phyloP scores from a whole-genome alignment of 1,140 invertebrate genomes.

The Anadara kagoshimensis region DNA sequence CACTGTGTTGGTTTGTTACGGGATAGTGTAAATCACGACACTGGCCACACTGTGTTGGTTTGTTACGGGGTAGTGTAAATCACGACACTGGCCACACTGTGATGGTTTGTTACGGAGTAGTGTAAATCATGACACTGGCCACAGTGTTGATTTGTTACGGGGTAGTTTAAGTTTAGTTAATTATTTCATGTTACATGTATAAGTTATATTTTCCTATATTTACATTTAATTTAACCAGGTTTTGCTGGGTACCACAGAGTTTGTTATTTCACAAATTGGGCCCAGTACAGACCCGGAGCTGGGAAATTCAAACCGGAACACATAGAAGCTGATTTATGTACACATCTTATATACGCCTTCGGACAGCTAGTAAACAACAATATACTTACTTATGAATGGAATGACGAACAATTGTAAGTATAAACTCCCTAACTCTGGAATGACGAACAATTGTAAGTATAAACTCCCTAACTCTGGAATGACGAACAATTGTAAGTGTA shows the following conservation, averaged over 20 bases:
- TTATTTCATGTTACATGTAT: too few relatives aligned
- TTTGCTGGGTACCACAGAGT: slow-evolving; percentile 72
- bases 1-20: too few relatives aligned
- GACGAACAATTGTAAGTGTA: slow-evolving; percentile 46
- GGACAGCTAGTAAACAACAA: slow-evolving; percentile 79
- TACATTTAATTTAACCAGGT: neutral
- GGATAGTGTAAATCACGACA: too few relatives aligned
- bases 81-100: too few relatives aligned
- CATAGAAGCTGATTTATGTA: slow-evolving; percentile 89
- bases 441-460: slow-evolving; percentile 45
- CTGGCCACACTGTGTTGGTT: too few relatives aligned
- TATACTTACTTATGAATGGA: slow-evolving; percentile 48
- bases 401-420: slow-evolving; percentile 50
- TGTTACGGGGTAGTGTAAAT: too few relatives aligned
- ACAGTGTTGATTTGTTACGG: too few relatives aligned
- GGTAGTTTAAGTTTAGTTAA: too few relatives aligned
- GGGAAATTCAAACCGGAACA: slow-evolving; percentile 92
- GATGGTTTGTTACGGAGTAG: too few relatives aligned
- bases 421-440: slow-evolving; percentile 46
- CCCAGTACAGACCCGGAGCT: slow-evolving; percentile 86
- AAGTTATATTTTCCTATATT: too few relatives aligned
- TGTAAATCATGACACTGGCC: too few relatives aligned
- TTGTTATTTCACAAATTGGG: slow-evolving; percentile 96
- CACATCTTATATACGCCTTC: slow-evolving; percentile 95
- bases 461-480: slow-evolving; percentile 47